Percentiles rank a stretch among this genome's conserved stretches.
Evolutionary conservation across 2,888 invertebrate species (phyloP).

Genomic region (Epistrophe eligans): DNA sequence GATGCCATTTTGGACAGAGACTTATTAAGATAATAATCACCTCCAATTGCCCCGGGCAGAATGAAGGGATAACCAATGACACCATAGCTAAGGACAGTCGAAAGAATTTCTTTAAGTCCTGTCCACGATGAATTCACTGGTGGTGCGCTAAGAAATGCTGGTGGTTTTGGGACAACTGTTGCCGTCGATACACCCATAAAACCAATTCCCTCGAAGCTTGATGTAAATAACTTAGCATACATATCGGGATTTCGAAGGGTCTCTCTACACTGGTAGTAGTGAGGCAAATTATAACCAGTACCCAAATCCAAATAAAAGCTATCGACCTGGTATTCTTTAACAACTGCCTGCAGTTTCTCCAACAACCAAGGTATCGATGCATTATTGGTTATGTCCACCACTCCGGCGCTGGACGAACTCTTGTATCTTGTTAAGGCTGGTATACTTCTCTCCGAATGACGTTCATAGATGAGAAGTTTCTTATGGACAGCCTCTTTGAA

Average conservation of each 20-base stretch:
- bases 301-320: conserved; percentile 94
- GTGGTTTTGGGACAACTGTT: conserved; percentile 91
- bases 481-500: conserved; percentile 92
- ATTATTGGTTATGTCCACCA: conserved; percentile 94
- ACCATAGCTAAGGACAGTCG: conserved; percentile 94
- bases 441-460: conserved; percentile 90
- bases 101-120: conserved; percentile 92
- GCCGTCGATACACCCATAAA: conserved; percentile 93
- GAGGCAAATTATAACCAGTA: conserved; percentile 93
- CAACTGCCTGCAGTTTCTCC: conserved; percentile 88
- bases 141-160: conserved; percentile 93
- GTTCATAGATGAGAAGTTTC: conserved; percentile 91
- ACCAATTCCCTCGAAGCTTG: conserved; percentile 85
- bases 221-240: conserved; percentile 89
- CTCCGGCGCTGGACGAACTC: conserved; percentile 91
- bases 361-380: conserved; percentile 92
- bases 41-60: conserved; percentile 97
- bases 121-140: conserved; percentile 95
- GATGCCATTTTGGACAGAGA: conserved; percentile 84
- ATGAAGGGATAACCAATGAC: conserved; percentile 96
- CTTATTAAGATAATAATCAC: conserved; percentile 89
- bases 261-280: conserved; percentile 91
- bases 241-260: conserved; percentile 92
- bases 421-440: conserved; percentile 94
- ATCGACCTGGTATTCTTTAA: conserved; percentile 91